phyloP scores from a whole-genome alignment of 2,113 vertebrate genomes.

The Eolophus roseicapilla region DNA sequence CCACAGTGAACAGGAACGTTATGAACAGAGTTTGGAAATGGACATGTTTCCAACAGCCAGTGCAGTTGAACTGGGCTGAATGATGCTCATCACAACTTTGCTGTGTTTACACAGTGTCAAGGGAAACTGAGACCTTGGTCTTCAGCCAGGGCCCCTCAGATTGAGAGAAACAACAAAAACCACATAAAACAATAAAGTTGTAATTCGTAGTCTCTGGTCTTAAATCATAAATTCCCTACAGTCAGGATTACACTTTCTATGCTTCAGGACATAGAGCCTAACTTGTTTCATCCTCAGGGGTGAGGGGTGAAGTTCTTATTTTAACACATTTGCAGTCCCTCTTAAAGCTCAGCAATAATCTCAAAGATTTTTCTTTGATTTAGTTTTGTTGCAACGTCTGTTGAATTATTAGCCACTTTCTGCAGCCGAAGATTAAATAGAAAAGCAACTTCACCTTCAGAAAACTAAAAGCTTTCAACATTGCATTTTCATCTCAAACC shows the following conservation, averaged over 20 bases:
- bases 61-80: background rate
- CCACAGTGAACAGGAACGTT: accelerated
- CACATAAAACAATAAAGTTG: background rate
- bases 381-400: background rate
- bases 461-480: background rate
- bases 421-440: background rate
- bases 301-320: background rate
- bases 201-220: background rate
- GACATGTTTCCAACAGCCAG: background rate
- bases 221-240: background rate
- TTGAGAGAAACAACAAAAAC: background rate
- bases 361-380: background rate
- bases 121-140: background rate
- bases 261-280: background rate
- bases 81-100: background rate
- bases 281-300: background rate
- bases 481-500: background rate
- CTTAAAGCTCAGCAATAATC: background rate
- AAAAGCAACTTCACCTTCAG: background rate
- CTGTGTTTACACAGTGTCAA: background rate
- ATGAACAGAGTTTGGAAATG: background rate
- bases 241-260: background rate
- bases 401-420: background rate
- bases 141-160: background rate
- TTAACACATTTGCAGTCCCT: background rate